phyloP scores from a whole-genome alignment of 2,113 vertebrate genomes.

The Notechis scutatus region DNA sequence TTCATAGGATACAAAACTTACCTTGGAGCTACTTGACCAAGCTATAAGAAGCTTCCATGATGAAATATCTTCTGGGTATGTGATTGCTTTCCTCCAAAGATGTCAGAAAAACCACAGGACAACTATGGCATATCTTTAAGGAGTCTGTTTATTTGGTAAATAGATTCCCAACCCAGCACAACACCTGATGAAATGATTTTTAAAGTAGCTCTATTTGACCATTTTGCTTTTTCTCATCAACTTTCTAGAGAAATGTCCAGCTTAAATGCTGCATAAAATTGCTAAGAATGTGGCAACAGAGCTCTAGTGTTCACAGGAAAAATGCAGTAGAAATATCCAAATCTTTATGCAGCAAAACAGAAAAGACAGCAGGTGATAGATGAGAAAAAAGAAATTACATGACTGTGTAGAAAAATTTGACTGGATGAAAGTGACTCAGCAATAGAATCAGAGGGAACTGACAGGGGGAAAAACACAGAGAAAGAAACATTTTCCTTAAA shows the following conservation, averaged over 20 bases:
- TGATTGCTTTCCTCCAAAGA: not conserved
- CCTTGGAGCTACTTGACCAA: not conserved
- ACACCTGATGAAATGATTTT: not conserved
- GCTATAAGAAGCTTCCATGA: not conserved
- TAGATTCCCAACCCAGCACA: not conserved
- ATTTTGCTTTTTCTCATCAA: not conserved
- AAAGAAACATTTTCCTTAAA: conserved; percentile 54
- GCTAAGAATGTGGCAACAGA: not conserved
- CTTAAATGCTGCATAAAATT: not conserved
- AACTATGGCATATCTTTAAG: not conserved
- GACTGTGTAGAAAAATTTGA: not conserved
- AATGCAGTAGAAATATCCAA: not conserved
- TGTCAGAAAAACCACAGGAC: not conserved
- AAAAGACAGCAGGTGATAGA: conserved; percentile 15
- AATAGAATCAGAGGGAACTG: conserved; percentile 34
- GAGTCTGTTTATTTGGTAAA: not conserved
- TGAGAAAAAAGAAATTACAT: not conserved
- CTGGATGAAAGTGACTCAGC: conserved; percentile 27
- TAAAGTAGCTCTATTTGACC: not conserved
- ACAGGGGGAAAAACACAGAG: not conserved
- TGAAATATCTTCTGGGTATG: not conserved
- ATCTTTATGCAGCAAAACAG: not conserved
- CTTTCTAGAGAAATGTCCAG: not conserved
- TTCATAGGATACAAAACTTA: not conserved
- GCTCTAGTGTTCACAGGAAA: not conserved